phyloP scores from a whole-genome alignment of 2,888 invertebrate genomes.

The Lithophane ornitopus region DNA sequence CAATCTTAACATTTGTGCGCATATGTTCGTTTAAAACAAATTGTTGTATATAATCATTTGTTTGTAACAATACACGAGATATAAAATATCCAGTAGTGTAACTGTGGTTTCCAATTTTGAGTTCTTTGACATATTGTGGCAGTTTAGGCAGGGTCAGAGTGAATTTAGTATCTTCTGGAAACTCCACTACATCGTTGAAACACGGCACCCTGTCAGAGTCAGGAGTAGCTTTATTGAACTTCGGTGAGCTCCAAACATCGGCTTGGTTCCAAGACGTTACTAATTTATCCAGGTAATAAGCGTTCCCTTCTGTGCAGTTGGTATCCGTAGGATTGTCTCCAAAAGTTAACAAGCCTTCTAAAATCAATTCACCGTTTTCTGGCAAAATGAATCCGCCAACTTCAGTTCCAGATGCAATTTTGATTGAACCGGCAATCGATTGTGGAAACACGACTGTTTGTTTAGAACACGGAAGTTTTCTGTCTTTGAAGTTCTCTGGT shows the following conservation, averaged over 20 bases:
- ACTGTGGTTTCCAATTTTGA: slow-evolving; percentile 71
- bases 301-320: slow-evolving; percentile 75
- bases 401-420: slow-evolving; percentile 72
- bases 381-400: slow-evolving; percentile 82
- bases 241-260: slow-evolving; percentile 84
- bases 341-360: slow-evolving; percentile 78
- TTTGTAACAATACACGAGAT: slow-evolving; percentile 45
- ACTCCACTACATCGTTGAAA: slow-evolving; percentile 83
- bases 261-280: slow-evolving; percentile 82
- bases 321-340: slow-evolving; percentile 75
- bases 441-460: slow-evolving; percentile 84
- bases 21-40: slow-evolving; percentile 72
- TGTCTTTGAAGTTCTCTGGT: slow-evolving; percentile 79
- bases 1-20: slow-evolving; percentile 68
- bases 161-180: slow-evolving; percentile 77
- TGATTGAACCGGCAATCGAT: slow-evolving; percentile 74
- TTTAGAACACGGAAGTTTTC: slow-evolving; percentile 83
- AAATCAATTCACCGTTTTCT: slow-evolving; percentile 81
- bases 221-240: slow-evolving; percentile 86
- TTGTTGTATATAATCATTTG: slow-evolving; percentile 66
- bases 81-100: slow-evolving; percentile 61
- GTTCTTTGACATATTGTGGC: slow-evolving; percentile 72
- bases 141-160: slow-evolving; percentile 76
- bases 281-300: slow-evolving; percentile 78
- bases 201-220: slow-evolving; percentile 88